Evolutionary conservation across 2,113 vertebrate genomes (phyloP).

Genomic region (Haemorhous mexicanus): DNA sequence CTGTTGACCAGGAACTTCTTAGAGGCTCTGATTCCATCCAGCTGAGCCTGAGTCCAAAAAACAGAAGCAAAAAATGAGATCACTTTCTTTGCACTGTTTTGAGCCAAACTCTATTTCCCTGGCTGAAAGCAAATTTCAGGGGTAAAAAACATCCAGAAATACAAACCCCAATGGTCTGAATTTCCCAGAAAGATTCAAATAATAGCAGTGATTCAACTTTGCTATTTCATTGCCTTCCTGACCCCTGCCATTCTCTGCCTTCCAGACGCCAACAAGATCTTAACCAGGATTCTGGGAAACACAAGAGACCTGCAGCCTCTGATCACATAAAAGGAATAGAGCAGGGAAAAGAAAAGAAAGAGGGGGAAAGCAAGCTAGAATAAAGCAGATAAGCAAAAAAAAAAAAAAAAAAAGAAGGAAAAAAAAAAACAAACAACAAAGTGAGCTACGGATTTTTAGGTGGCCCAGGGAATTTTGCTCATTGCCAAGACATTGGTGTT

Average conservation of each 20-base stretch:
- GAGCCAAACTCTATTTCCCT: background rate
- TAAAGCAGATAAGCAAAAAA: background rate
- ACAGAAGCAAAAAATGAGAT: background rate
- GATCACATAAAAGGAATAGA: background rate
- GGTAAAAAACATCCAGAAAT: background rate
- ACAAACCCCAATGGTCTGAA: background rate
- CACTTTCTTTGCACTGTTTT: background rate
- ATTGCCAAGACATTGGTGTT: background rate
- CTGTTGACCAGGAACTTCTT: background rate
- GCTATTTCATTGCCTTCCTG: background rate
- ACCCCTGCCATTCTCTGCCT: background rate
- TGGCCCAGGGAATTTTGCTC: background rate
- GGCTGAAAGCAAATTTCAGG: background rate
- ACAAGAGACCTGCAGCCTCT: background rate
- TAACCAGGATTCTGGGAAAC: constrained; percentile 9
- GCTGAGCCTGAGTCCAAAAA: background rate
- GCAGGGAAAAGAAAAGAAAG: background rate
- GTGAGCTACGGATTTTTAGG: background rate
- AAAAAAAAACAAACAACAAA: too few relatives aligned
- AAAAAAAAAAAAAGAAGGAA: too few relatives aligned
- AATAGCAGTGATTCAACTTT: background rate
- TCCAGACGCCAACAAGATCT: background rate
- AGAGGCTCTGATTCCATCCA: background rate
- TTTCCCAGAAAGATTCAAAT: constrained; percentile 7
- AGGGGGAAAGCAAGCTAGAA: background rate